Evolutionary conservation across 2,113 vertebrate species (phyloP).

Genomic region (Polypterus bichir): DNA sequence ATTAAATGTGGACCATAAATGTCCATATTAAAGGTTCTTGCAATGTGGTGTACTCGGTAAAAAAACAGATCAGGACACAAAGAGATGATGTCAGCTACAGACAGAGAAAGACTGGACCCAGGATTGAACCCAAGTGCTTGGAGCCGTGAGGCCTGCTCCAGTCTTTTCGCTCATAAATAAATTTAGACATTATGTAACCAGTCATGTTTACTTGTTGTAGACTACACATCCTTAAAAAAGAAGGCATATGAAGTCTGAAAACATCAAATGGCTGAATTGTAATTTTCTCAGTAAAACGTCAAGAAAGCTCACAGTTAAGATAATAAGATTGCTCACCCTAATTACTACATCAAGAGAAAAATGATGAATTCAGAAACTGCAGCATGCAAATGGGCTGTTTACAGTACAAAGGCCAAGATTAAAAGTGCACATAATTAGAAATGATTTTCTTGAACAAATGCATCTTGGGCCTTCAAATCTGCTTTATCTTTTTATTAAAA

Average conservation of each 20-base stretch:
- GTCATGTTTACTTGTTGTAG: not conserved
- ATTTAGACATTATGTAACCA: not conserved
- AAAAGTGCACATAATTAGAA: slow-evolving; percentile 43
- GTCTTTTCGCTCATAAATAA: no score
- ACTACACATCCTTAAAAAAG: not conserved
- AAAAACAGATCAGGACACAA: no score
- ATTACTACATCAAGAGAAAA: slow-evolving; percentile 38
- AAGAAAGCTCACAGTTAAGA: slow-evolving; percentile 24
- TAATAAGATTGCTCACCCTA: slow-evolving; percentile 29
- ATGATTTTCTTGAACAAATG: slow-evolving; percentile 37
- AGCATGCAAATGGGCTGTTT: slow-evolving; percentile 41
- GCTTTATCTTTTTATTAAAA: slow-evolving; percentile 24
- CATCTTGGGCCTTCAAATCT: slow-evolving; percentile 36
- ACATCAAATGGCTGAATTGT: slow-evolving; percentile 1
- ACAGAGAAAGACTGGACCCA: no score
- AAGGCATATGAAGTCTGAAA: not conserved
- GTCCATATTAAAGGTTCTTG: no score
- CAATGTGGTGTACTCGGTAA: no score
- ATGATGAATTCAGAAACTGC: slow-evolving; percentile 26
- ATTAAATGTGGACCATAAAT: no score
- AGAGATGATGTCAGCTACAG: no score
- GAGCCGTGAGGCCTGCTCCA: no score
- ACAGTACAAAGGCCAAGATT: slow-evolving; percentile 36
- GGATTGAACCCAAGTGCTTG: no score
- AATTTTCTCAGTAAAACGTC: slow-evolving; percentile 15